phyloP scores from a whole-genome alignment of 1,140 invertebrate species.

The Hormaphis cornu region DNA sequence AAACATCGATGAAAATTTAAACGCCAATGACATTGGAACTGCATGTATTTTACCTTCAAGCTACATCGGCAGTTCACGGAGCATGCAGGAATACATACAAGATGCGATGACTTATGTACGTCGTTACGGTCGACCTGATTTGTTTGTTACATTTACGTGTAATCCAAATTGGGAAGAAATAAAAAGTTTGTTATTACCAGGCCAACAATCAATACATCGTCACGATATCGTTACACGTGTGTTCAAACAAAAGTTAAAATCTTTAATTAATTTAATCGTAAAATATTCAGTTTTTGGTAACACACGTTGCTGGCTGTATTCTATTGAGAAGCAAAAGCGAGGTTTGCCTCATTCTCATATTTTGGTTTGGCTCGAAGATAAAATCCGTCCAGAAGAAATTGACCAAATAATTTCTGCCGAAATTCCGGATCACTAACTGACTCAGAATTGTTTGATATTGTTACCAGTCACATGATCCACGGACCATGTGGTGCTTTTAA shows the following conservation, averaged over 20 bases:
- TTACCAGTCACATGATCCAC: constrained; percentile 47
- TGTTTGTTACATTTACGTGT: constrained; percentile 35
- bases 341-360: constrained; percentile 47
- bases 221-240: too few species aligned
- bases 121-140: constrained; percentile 40
- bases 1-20: constrained; percentile 32
- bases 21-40: constrained; percentile 34
- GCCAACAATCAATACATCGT: too few species aligned
- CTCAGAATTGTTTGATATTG: constrained; percentile 42
- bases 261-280: too few species aligned
- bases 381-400: constrained; percentile 42
- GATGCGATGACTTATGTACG: constrained; percentile 45
- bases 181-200: background rate
- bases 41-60: constrained; percentile 40
- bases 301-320: too few species aligned
- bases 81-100: constrained; percentile 44
- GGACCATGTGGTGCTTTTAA: constrained; percentile 47
- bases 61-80: constrained; percentile 42
- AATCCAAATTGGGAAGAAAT: constrained; percentile 37
- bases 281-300: too few species aligned
- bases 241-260: too few species aligned
- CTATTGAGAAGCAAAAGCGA: too few species aligned
- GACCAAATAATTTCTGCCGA: constrained; percentile 48
- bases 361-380: constrained; percentile 43
- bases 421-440: constrained; percentile 46